Evolutionary conservation across 1,140 invertebrate genomes (phyloP).

Genomic region (Coelopa frigida): DNA sequence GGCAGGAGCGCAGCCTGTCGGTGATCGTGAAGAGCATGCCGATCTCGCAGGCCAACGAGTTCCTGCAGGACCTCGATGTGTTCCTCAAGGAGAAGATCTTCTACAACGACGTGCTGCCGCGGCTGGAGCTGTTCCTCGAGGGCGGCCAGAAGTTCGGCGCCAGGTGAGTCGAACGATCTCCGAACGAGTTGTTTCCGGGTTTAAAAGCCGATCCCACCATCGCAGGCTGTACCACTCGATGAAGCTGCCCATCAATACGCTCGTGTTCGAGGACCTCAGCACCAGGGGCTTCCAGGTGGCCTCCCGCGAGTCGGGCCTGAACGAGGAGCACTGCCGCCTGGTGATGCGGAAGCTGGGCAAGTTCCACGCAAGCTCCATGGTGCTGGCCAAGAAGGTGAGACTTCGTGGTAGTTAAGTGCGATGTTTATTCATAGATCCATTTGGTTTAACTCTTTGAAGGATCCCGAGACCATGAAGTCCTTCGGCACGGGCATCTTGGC

Average conservation of each 20-base stretch:
- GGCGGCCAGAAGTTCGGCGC: constrained; percentile 27
- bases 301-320: constrained; percentile 26
- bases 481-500: constrained; percentile 30
- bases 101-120: constrained; percentile 30
- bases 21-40: constrained; percentile 36
- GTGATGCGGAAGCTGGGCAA: constrained; percentile 33
- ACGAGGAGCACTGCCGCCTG: constrained; percentile 27
- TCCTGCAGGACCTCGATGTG: constrained; percentile 28
- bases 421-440: too few relatives aligned
- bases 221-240: constrained; percentile 26
- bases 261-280: constrained; percentile 36
- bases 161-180: constrained; percentile 19
- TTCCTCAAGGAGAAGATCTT: constrained; percentile 33
- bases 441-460: too few relatives aligned
- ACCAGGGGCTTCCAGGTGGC: constrained; percentile 25
- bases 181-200: background rate
- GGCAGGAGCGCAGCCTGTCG: constrained; percentile 10
- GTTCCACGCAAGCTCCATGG: constrained; percentile 38
- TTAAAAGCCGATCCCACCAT: background rate
- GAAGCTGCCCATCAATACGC: constrained; percentile 26
- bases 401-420: too few relatives aligned
- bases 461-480: constrained; percentile 9
- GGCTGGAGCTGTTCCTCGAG: constrained; percentile 26
- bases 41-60: constrained; percentile 20
- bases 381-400: constrained; percentile 23